Percentiles rank a stretch among this genome's conserved stretches.
Evolutionary conservation across 2,113 vertebrate species (phyloP).

Genomic region (Raja brachyura): DNA sequence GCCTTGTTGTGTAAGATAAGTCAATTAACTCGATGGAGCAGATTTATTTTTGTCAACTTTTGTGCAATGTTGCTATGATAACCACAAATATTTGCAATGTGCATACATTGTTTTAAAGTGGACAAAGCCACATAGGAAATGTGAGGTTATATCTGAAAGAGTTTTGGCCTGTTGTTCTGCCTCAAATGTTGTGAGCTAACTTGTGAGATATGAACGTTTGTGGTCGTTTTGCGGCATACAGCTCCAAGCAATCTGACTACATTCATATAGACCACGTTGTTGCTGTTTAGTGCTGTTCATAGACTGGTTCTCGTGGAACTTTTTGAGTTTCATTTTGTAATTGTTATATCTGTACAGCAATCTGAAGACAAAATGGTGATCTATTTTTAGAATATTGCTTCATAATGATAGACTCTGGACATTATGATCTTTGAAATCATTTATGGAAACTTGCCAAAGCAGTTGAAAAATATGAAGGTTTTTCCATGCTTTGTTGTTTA

Average conservation of each 20-base stretch:
- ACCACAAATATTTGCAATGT: neutral
- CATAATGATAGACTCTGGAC: neutral
- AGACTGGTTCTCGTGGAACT: too few species aligned
- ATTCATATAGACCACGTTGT: neutral
- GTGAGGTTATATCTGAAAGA: neutral
- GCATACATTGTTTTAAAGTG: neutral
- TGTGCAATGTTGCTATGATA: too few species aligned
- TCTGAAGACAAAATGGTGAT: neutral
- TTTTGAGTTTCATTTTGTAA: too few species aligned
- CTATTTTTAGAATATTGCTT: constrained; percentile 13
- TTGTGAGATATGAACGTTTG: neutral
- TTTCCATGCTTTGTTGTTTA: neutral
- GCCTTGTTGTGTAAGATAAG: neutral
- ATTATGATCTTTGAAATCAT: neutral
- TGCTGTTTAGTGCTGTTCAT: too few species aligned
- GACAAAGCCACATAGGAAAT: neutral
- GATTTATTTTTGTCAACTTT: neutral
- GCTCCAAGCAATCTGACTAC: neutral
- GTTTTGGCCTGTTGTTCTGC: neutral
- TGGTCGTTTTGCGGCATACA: neutral
- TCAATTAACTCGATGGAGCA: neutral
- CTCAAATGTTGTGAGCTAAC: neutral
- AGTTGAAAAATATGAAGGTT: neutral
- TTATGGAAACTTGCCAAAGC: neutral
- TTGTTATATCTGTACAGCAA: neutral